phyloP scores from a whole-genome alignment of 2,797 vertebrate genomes.

The Coluber constrictor region DNA sequence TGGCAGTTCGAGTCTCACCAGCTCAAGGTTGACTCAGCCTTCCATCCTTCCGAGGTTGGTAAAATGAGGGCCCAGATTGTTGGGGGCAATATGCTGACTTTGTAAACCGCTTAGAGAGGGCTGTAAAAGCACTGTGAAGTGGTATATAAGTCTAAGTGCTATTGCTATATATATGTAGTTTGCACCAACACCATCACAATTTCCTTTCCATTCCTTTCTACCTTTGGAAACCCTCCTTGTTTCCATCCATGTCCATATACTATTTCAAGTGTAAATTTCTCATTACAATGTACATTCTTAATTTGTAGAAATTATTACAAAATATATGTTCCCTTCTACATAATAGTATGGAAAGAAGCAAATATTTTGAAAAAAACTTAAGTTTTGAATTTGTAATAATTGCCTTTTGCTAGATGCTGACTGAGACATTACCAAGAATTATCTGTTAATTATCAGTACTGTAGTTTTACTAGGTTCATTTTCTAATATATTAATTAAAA shows the following conservation, averaged over 20 bases:
- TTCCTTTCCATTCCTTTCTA: background rate
- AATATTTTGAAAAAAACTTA: background rate
- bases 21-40: too few species aligned
- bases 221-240: background rate
- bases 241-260: background rate
- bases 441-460: slow-evolving; percentile 10
- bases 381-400: background rate
- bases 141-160: background rate
- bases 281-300: background rate
- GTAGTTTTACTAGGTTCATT: slow-evolving; percentile 36
- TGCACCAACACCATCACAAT: background rate
- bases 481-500: slow-evolving; percentile 27
- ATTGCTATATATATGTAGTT: background rate
- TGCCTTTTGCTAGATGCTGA: slow-evolving; percentile 17
- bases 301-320: background rate
- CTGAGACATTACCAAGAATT: slow-evolving; percentile 14
- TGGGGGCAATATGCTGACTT: too few species aligned
- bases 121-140: too few species aligned
- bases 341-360: background rate
- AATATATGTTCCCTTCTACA: background rate
- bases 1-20: too few species aligned
- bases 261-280: background rate
- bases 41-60: too few species aligned
- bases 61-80: too few species aligned
- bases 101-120: too few species aligned